Base-by-base conservation (phyloP, 37 sponge, comb jelly and placozoan genomes). In the Hexactinellida sp. region DNA sequence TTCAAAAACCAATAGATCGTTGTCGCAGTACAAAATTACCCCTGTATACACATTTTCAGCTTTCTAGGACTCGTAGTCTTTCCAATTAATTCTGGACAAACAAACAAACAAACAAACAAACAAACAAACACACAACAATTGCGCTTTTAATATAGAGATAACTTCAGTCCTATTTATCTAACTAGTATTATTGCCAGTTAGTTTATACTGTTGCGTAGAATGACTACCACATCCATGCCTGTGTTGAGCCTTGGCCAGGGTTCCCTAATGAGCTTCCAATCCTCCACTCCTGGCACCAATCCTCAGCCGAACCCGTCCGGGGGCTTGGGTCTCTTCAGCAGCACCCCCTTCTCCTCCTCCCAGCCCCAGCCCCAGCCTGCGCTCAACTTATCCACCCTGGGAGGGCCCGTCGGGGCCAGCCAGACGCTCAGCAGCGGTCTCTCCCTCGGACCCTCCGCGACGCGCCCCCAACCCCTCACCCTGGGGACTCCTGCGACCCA, bases 261-360 rank as follows among this genome's bases (percentile, higher is more conserved):
- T 25, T 32, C 76, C 13, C 76, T 21, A n/a, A 7, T 21, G 76
- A 63, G 76, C 76, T 63, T 63, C 30, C 34, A 21, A 63, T 63
- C 76, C 30, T 25, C 76, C 13, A 10, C 76, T 63, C 76, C 52
- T 47, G 52, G 13, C 16, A 47, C 13, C 25, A 63, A 63, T n/a
- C 76, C 76, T 28, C 76, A 63, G 76, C 19, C 34, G 3, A 63
- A n/a, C 13, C 21, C 21, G 3, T n/a, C 76, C 13, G 32, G 3
- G 76, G 76, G 76, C 3, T 7, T n/a, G 3, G 76, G 28, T 63
- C 76, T 21, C 5, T 63, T 63, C 34, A 63, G 76, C 30, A 63
- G 76, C 76, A 63, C 76, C 76, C 76, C 76, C 34, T 63, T 63
- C 13, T 23, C 76, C 30, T 63, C 76, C 76, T 63, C 76, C 3